phyloP scores from a whole-genome alignment of 2,888 invertebrate genomes.

The Acanthosepion pharaonis region DNA sequence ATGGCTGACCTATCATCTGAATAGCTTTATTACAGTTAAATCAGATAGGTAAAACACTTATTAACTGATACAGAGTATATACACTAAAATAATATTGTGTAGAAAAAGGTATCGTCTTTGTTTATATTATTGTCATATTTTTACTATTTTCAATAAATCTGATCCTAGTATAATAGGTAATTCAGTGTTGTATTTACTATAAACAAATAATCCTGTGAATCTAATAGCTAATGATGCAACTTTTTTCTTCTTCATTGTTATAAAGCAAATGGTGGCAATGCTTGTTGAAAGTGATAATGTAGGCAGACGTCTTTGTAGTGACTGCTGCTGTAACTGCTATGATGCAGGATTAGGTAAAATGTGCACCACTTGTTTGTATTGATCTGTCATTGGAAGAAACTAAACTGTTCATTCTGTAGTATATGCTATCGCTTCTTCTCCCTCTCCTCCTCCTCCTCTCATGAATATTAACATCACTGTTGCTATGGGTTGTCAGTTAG shows the following conservation, averaged over 20 bases:
- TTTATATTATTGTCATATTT: neutral
- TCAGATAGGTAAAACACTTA: no score
- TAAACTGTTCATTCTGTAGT: neutral
- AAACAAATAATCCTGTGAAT: neutral
- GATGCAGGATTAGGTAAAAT: neutral
- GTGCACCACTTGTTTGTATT: neutral
- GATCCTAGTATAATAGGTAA: neutral
- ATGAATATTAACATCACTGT: constrained; percentile 13
- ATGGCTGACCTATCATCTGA: no score
- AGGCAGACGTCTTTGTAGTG: neutral
- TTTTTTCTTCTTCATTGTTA: neutral
- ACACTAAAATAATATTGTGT: neutral
- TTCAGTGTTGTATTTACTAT: neutral
- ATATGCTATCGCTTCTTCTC: neutral
- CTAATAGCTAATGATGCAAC: neutral
- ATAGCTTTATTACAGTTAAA: no score
- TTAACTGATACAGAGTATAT: neutral
- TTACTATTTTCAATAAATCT: neutral
- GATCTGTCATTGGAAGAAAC: neutral
- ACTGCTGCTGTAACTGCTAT: neutral
- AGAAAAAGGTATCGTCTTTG: neutral
- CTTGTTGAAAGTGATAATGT: neutral
- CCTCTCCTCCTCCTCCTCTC: neutral
- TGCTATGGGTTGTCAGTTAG: constrained; percentile 18
- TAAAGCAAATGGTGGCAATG: constrained; percentile 1